Conservation (phyloP, 2,113 vertebrate species). For the Abramis brama region DNA sequence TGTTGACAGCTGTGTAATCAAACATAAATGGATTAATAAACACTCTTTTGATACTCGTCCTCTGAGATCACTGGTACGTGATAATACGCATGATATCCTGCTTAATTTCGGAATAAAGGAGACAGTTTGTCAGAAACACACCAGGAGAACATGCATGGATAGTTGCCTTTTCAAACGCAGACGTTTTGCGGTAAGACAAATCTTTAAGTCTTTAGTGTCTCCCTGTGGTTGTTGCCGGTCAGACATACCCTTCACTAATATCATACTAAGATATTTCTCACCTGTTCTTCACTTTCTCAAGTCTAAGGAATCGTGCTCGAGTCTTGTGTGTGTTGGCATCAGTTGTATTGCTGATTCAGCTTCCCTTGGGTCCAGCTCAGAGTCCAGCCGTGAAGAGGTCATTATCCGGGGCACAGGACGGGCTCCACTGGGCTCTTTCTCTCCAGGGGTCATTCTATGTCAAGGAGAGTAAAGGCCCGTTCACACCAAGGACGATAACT, state of each 20-base stretch:
- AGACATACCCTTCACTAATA: not conserved
- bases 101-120: conserved; percentile 33
- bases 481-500: too few relatives aligned
- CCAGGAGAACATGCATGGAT: not conserved
- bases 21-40: not conserved
- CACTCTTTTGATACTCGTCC: not conserved
- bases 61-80: not conserved
- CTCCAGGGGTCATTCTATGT: not conserved
- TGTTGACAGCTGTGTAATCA: not conserved
- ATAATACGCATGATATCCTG: conserved; percentile 32
- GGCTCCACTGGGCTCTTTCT: not conserved
- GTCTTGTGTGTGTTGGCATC: conserved; percentile 38
- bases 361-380: conserved; percentile 26
- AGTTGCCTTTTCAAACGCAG: conserved; percentile 17
- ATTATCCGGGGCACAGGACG: too few relatives aligned
- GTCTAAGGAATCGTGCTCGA: conserved; percentile 11
- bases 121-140: conserved; percentile 37
- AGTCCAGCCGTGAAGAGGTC: conserved; percentile 46
- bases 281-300: not conserved
- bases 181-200: not conserved
- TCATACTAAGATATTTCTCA: too few relatives aligned
- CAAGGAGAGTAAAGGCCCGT: not conserved
- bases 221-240: not conserved
- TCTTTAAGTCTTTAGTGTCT: not conserved
- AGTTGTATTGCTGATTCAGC: not conserved